Evolutionary conservation across 2,797 vertebrate genomes (phyloP).

Genomic region (Zenarchopterus dispar): DNA sequence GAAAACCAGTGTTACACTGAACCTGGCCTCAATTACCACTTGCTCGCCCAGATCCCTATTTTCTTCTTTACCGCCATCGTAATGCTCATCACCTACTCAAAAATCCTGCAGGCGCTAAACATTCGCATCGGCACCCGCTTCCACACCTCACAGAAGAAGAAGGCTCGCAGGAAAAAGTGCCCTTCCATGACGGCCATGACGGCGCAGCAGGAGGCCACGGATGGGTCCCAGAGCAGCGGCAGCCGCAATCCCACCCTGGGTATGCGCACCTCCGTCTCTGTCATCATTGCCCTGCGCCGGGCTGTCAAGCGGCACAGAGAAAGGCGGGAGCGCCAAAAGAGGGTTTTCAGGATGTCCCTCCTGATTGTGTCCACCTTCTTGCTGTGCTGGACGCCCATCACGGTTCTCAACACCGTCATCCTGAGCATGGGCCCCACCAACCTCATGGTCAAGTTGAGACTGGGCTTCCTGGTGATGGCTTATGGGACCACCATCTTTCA

Average conservation of each 20-base stretch:
- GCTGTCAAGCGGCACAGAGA: constrained; percentile 97
- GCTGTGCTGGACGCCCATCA: constrained; percentile 98
- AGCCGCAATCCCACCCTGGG: constrained; percentile 90
- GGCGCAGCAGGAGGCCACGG: constrained; percentile 76
- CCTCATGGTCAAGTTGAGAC: constrained; percentile 93
- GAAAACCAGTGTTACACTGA: constrained; percentile 94
- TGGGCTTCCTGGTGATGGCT: constrained; percentile 98
- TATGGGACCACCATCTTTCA: constrained; percentile 99
- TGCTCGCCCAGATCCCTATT: constrained; percentile 97
- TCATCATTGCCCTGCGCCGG: constrained; percentile 95
- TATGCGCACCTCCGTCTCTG: constrained; percentile 96
- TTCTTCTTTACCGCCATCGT: constrained; percentile 96
- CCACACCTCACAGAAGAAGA: constrained; percentile 95
- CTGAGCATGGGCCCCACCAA: constrained; percentile 94
- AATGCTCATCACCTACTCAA: constrained; percentile 97
- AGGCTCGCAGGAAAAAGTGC: constrained; percentile 93
- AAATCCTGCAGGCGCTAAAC: constrained; percentile 98
- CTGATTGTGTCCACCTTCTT: constrained; percentile 98
- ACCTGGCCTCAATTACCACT: constrained; percentile 95
- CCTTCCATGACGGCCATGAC: constrained; percentile 90
- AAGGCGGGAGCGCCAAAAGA: constrained; percentile 93
- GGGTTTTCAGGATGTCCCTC: constrained; percentile 97
- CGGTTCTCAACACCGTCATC: constrained; percentile 95
- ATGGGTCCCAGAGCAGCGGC: constrained; percentile 88
- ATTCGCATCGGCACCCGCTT: constrained; percentile 97